Evolutionary conservation across 2,888 invertebrate species (phyloP).

Genomic region (Tachina fera): DNA sequence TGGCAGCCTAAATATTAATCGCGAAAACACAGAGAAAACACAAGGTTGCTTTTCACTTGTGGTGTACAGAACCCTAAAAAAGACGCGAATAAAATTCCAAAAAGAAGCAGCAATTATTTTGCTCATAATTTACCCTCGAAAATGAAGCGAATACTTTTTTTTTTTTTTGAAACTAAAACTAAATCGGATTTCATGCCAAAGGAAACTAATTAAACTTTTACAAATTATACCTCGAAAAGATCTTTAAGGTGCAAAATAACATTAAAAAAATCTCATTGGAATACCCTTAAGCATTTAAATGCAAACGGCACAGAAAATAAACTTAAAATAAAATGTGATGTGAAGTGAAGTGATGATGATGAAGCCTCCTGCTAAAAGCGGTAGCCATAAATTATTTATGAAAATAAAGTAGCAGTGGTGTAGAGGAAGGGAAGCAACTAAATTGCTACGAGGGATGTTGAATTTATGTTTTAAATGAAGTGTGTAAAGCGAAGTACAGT

Average conservation of each 20-base stretch:
- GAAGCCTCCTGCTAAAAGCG: constrained; percentile 45
- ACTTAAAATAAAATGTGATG: background rate
- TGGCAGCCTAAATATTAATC: too few relatives aligned
- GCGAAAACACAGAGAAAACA: too few relatives aligned
- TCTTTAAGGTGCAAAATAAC: constrained; percentile 65
- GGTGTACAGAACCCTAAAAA: too few relatives aligned
- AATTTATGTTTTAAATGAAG: too few relatives aligned
- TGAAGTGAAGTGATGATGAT: constrained; percentile 18
- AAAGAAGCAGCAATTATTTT: constrained; percentile 45
- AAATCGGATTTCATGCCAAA: constrained; percentile 22
- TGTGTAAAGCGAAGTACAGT: background rate
- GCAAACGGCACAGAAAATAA: constrained; percentile 9
- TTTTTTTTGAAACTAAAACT: background rate
- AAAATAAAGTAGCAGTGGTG: constrained; percentile 34
- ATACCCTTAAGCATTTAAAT: constrained; percentile 54
- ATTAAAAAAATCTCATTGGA: constrained; percentile 50
- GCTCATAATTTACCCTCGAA: constrained; percentile 29
- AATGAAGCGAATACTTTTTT: constrained; percentile 33
- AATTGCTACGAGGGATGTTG: constrained; percentile 13
- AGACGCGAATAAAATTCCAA: background rate
- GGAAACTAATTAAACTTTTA: constrained; percentile 55
- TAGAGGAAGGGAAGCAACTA: background rate
- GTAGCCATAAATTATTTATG: constrained; percentile 61
- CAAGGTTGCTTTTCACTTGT: too few relatives aligned
- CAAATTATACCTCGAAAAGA: constrained; percentile 56